phyloP scores from a whole-genome alignment of 2,888 invertebrate species.

The Tortrix viridana region DNA sequence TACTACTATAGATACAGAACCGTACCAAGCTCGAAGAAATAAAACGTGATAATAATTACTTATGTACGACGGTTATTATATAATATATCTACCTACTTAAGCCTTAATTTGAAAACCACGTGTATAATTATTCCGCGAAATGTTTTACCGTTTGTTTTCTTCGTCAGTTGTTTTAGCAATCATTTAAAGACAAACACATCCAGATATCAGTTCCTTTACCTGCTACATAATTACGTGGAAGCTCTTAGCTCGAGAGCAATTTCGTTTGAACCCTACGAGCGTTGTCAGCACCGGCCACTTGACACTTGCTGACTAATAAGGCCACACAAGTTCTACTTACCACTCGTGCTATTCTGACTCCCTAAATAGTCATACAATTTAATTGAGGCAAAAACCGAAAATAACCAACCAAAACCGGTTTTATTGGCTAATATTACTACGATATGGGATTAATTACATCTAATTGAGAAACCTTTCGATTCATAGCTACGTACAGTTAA shows the following conservation, averaged over 20 bases:
- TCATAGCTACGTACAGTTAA: conserved; percentile 19
- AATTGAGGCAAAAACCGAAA: not conserved
- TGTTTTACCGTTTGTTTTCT: not conserved
- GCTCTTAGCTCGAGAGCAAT: conserved; percentile 58
- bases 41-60: conserved; percentile 2
- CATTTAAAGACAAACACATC: no score
- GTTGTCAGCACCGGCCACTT: conserved; percentile 68
- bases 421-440: not conserved
- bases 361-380: conserved; percentile 1
- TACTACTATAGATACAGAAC: conserved; percentile 19
- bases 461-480: conserved; percentile 22
- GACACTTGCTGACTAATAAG: conserved; percentile 64
- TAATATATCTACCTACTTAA: not conserved
- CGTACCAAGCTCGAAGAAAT: not conserved
- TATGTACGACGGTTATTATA: not conserved
- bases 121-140: not conserved
- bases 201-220: no score
- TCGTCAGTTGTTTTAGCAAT: no score
- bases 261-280: conserved; percentile 68
- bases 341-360: conserved; percentile 5
- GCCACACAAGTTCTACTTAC: conserved; percentile 59
- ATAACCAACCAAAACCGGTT: not conserved
- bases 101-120: not conserved
- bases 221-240: conserved; percentile 6
- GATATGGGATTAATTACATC: conserved; percentile 4